A percentile compares a stretch with the other conserved stretches of the same genome.
Conservation (phyloP, 2,888 invertebrate genomes). For the Escarpia spicata region DNA sequence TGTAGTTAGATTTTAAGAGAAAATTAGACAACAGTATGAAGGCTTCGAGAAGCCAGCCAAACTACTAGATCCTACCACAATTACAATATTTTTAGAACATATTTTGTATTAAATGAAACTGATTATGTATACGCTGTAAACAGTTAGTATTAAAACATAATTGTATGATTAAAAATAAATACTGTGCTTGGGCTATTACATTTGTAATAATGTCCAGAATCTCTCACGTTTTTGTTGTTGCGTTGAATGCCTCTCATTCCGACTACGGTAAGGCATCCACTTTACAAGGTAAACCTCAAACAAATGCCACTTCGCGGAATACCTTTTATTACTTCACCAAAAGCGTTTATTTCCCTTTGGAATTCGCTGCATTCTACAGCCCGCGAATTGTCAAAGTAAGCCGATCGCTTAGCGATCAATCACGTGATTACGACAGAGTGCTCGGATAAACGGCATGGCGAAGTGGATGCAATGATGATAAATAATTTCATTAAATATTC, state of each 20-base stretch:
- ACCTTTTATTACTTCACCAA: background rate
- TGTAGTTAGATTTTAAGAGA: too few relatives aligned
- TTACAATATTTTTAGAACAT: too few relatives aligned
- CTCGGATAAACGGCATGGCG: background rate
- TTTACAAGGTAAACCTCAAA: background rate
- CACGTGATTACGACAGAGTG: background rate
- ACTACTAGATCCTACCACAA: too few relatives aligned
- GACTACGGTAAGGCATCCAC: background rate
- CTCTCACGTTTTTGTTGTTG: background rate
- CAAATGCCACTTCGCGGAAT: background rate
- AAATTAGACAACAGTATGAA: too few relatives aligned
- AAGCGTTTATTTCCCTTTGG: background rate
- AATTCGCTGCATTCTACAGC: background rate
- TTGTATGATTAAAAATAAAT: too few relatives aligned
- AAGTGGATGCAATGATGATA: background rate
- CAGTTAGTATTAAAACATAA: too few relatives aligned
- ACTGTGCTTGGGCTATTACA: background rate
- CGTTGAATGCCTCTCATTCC: background rate
- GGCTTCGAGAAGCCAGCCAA: too few relatives aligned
- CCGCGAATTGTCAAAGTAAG: background rate
- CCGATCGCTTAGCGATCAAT: background rate
- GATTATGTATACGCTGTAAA: too few relatives aligned
- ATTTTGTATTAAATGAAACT: too few relatives aligned
- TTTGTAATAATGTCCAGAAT: background rate
- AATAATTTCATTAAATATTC: constrained; percentile 16